Conservation (phyloP, 2,113 vertebrate species). For the Gymnobelideus leadbeateri region DNA sequence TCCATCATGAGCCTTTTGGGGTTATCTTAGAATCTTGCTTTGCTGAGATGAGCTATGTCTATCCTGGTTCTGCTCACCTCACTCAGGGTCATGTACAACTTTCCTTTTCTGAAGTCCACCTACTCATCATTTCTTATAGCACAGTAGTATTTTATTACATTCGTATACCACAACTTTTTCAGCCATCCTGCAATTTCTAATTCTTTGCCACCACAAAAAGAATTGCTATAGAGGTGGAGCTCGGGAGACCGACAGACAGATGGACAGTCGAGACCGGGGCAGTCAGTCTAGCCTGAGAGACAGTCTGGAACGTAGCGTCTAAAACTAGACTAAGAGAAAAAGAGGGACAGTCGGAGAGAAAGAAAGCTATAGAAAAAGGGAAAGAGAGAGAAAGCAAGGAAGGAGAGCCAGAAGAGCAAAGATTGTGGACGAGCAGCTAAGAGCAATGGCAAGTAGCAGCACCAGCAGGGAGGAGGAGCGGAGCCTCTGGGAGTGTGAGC, state of each 20-base stretch:
- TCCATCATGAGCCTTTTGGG: too few relatives aligned
- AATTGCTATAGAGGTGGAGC: background rate
- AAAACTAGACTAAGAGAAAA: background rate
- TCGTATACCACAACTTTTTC: too few relatives aligned
- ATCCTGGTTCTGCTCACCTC: too few relatives aligned
- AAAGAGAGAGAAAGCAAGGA: slow-evolving; percentile 40
- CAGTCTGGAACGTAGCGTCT: background rate
- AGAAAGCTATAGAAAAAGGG: background rate
- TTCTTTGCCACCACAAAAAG: too few relatives aligned
- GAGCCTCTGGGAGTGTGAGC: slow-evolving; percentile 97
- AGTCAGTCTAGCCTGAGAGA: background rate
- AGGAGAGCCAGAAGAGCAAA: background rate
- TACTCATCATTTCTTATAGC: too few relatives aligned
- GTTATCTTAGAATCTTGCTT: too few relatives aligned
- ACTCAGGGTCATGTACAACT: too few relatives aligned
- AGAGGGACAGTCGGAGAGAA: background rate
- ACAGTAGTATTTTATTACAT: too few relatives aligned
- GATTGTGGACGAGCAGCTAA: background rate
- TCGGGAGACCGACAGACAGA: background rate
- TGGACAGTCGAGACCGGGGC: background rate
- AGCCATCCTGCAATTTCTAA: too few relatives aligned
- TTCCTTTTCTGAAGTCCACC: too few relatives aligned
- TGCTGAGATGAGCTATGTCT: too few relatives aligned
- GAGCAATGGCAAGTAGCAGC: slow-evolving; percentile 94
- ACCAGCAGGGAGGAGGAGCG: slow-evolving; percentile 95